Evolutionary conservation across 2,888 invertebrate genomes (phyloP).

Genomic region (Flexamia atlantica): DNA sequence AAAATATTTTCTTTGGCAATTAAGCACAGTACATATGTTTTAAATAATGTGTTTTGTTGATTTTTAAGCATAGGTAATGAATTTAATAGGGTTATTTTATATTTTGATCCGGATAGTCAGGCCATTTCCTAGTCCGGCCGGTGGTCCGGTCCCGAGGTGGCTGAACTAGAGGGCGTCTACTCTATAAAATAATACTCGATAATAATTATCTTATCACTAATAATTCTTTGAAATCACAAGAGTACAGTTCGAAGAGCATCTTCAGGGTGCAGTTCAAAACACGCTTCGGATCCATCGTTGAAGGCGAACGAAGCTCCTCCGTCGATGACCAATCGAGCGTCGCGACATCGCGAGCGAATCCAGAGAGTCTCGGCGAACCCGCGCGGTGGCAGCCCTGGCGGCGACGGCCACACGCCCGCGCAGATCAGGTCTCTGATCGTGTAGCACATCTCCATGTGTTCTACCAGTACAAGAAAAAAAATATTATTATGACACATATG

Average conservation of each 20-base stretch:
- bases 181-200: too few relatives aligned
- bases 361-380: conserved; percentile 87
- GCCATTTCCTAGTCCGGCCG: too few relatives aligned
- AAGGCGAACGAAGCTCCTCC: conserved; percentile 96
- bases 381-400: conserved; percentile 85
- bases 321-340: conserved; percentile 95
- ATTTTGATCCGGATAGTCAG: too few relatives aligned
- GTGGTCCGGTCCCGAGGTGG: too few relatives aligned
- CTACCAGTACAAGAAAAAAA: conserved; percentile 76
- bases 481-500: too few relatives aligned
- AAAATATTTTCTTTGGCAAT: too few relatives aligned
- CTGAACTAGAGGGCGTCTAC: too few relatives aligned
- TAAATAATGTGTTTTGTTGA: too few relatives aligned
- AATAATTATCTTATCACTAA: not conserved
- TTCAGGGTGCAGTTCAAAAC: conserved; percentile 89
- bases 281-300: conserved; percentile 94
- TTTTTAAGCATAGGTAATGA: too few relatives aligned
- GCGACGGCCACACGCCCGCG: conserved; percentile 90
- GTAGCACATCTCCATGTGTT: conserved; percentile 89
- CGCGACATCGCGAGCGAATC: conserved; percentile 93
- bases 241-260: conserved; percentile 92
- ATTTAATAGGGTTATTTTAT: too few relatives aligned
- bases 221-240: conserved; percentile 14
- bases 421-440: conserved; percentile 96
- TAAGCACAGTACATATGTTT: too few relatives aligned